Evolutionary conservation across 2,888 invertebrate genomes (phyloP).

Genomic region (Agrotis exclamationis): DNA sequence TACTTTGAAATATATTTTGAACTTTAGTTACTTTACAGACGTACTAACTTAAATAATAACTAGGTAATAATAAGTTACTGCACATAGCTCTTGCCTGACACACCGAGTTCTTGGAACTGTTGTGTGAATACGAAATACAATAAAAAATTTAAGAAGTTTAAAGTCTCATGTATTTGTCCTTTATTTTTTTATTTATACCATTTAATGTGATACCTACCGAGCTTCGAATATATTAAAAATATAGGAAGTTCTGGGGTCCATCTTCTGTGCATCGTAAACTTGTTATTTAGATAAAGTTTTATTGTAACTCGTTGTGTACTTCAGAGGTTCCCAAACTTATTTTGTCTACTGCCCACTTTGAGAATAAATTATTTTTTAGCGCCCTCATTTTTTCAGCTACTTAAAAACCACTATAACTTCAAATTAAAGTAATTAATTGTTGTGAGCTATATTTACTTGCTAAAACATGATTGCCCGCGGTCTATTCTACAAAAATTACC

Average conservation of each 20-base stretch:
- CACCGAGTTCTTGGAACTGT: conserved; percentile 5
- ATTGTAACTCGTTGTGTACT: not conserved
- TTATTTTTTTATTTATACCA: not conserved
- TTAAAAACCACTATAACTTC: too few species aligned
- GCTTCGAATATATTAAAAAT: not conserved
- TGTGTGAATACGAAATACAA: not conserved
- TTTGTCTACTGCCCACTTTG: too few species aligned
- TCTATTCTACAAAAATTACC: too few species aligned
- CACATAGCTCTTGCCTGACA: conserved; percentile 1
- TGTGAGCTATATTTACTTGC: too few species aligned
- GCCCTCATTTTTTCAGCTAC: too few species aligned
- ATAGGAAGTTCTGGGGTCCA: not conserved
- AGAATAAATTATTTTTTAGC: too few species aligned
- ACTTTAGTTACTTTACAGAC: conserved; percentile 26
- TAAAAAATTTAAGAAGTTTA: not conserved
- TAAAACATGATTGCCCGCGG: too few species aligned
- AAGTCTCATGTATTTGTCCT: not conserved
- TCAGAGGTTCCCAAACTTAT: too few species aligned
- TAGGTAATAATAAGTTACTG: conserved; percentile 24
- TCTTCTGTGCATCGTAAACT: not conserved
- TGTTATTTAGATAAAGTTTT: not conserved
- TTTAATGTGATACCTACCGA: not conserved
- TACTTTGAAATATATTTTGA: conserved; percentile 33
- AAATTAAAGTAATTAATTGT: too few species aligned
- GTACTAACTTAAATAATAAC: not conserved